Base-by-base conservation (phyloP, 2,797 vertebrate genomes). In the Synaphobranchus kaupii region DNA sequence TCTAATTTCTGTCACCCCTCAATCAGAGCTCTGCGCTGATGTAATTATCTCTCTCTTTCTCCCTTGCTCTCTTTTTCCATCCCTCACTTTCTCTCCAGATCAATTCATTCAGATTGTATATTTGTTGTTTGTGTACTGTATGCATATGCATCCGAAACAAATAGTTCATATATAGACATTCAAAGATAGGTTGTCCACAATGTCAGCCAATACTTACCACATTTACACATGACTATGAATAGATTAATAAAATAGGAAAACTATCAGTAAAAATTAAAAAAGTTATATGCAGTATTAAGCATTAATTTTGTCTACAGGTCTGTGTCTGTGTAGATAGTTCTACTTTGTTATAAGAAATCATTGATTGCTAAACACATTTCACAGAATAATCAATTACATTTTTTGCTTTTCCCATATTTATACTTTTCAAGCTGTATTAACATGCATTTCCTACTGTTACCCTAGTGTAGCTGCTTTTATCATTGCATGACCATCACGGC, bases 1-100 rank as follows among this genome's bases (percentile, higher is more conserved):
- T 83, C 84, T 82, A 60, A 66, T 31, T 82, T 58, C 84, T 34
- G 63, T 68, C 76, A 80, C 25, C 44, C 47, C 56, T 44, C 71
- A 48, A 7, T 76, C 84, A 39, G 56, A 39, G 71, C 76, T 39
- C 20, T 4, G 60, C 25, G 1, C 58, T 81, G 58, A 44, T 60
- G 58, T 80, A 71, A 83, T 83, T 83, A 68, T 66, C 10, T 8
- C 9, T 22, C 25, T 58, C 78, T 68, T 34, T 85, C n/a, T 83
- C 52, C 31, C 66, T 56, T n/a, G 10, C 82, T 0, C 25, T 63
- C 60, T 20, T 48, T 68, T 20, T 85, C 39, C 44, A 6, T 78
- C 17, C 31, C 48, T 63, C n/a, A 25, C 52, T 68, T 39, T 68
- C 6, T 48, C 39, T 63, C 34, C 8, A 22, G 10, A 8, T 3